Base-by-base conservation (phyloP, 2,888 invertebrate genomes). In the Morinoia aosen region DNA sequence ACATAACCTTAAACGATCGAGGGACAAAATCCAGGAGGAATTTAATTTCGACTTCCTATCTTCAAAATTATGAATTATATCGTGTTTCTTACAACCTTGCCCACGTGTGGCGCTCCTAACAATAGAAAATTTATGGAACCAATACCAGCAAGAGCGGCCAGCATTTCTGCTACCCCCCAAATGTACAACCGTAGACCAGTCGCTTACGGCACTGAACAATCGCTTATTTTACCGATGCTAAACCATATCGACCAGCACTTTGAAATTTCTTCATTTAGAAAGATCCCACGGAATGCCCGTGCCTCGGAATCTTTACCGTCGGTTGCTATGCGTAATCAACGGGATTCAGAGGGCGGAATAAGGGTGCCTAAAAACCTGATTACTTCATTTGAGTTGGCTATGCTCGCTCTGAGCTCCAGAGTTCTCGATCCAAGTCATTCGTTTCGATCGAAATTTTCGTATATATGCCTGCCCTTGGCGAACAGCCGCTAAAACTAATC, bases 351-450 rank as follows among this genome's bases (percentile, higher is more conserved):
- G n/a, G n/a, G n/a, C n/a, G n/a, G n/a, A n/a, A n/a, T n/a, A n/a
- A n/a, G n/a, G n/a, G n/a, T n/a, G 14, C 14, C 39, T 19, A 90
- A 90, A 90, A 90, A 90, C 14, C 90, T 90, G 90, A 90, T 90
- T 90, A 90, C 90, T 90, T 90, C 90, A 90, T 90, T 90, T 90
- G 39, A 76, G 76, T 76, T 33, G 33, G 76, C 76, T 33, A 33
- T 76, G 76, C 33, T 61, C 16, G 33, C 76, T 33, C 76, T 76
- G 76, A 1, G 33, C 76, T 76, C 76, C 76, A 8, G 76, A 76
- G 25, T 33, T 16, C 76, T 33, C 16, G 76, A 10, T 76, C 76
- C 25, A 33, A 76, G 76, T 76, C 76, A 76, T 76, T 76, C 76
- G 76, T 76, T 33, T 33, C 16, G 12, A 19, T 33, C 19, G 76